phyloP scores from a whole-genome alignment of 2,888 invertebrate species.

The Scaeva pyrastri region DNA sequence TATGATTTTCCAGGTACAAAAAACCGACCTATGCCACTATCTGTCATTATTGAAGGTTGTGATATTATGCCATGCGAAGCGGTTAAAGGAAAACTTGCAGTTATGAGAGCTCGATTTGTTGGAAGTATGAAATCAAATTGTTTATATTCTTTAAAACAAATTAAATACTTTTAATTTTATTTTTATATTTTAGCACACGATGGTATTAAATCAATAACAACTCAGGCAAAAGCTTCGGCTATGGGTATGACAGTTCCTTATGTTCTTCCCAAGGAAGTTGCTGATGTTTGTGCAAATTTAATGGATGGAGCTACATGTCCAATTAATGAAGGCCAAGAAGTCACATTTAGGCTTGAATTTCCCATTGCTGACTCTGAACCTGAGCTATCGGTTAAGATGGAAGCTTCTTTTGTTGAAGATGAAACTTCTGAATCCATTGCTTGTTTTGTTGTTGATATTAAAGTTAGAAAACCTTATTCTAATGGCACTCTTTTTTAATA shows the following conservation, averaged over 20 bases:
- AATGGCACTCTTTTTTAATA: neutral
- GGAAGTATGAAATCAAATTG: constrained; percentile 77
- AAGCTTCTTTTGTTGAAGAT: constrained; percentile 79
- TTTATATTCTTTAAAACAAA: neutral
- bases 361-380: constrained; percentile 80
- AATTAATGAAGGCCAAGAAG: constrained; percentile 80
- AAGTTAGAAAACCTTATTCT: constrained; percentile 78
- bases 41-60: constrained; percentile 79
- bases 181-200: constrained; percentile 58
- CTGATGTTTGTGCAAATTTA: constrained; percentile 80
- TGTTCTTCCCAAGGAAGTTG: constrained; percentile 79
- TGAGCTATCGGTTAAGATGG: constrained; percentile 80
- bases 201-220: constrained; percentile 77
- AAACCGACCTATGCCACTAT: constrained; percentile 77
- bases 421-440: constrained; percentile 74
- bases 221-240: constrained; percentile 80
- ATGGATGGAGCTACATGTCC: constrained; percentile 81
- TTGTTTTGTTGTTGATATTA: constrained; percentile 80
- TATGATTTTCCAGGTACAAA: constrained; percentile 39
- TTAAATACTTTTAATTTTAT: neutral
- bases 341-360: constrained; percentile 80
- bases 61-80: constrained; percentile 79
- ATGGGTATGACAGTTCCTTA: constrained; percentile 80
- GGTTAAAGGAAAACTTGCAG: constrained; percentile 78
- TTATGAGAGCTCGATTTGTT: constrained; percentile 80